phyloP scores from a whole-genome alignment of 1,140 invertebrate species.

The Armadillidium nasatum region DNA sequence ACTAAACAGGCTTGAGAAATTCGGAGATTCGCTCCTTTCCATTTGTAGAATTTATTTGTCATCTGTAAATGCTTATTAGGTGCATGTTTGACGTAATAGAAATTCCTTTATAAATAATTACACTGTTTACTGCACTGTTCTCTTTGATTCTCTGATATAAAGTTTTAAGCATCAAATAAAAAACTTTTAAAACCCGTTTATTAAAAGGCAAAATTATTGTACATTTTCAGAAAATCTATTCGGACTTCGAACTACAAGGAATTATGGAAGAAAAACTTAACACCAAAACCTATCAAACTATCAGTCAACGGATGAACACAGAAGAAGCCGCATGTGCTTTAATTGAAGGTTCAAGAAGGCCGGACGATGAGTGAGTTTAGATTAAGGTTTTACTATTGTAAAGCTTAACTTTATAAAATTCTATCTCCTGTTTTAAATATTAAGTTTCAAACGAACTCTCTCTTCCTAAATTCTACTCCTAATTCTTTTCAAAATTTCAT shows the following conservation, averaged over 20 bases:
- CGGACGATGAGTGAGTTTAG: conserved; percentile 54
- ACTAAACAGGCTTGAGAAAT: no score
- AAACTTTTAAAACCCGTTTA: not conserved
- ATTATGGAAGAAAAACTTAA: conserved; percentile 97
- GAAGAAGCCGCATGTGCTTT: conserved; percentile 92
- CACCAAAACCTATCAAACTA: conserved; percentile 90
- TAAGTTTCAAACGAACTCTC: not conserved
- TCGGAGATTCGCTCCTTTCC: no score
- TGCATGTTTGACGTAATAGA: not conserved
- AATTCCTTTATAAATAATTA: no score
- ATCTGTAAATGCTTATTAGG: not conserved
- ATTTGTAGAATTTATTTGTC: not conserved
- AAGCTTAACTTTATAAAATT: not conserved
- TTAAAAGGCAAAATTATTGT: not conserved
- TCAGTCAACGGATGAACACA: conserved; percentile 88
- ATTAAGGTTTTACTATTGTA: not conserved
- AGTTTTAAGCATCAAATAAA: not conserved
- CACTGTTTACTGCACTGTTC: not conserved
- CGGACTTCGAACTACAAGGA: conserved; percentile 97
- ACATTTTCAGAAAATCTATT: conserved; percentile 83
- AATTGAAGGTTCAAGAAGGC: conserved; percentile 66
- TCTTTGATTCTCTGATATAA: not conserved
- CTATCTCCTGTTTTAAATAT: not conserved
- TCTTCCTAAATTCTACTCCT: not conserved
- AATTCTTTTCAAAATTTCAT: conserved; percentile 26